Conservation (phyloP, 2,888 invertebrate genomes). For the Torymus texanus region DNA sequence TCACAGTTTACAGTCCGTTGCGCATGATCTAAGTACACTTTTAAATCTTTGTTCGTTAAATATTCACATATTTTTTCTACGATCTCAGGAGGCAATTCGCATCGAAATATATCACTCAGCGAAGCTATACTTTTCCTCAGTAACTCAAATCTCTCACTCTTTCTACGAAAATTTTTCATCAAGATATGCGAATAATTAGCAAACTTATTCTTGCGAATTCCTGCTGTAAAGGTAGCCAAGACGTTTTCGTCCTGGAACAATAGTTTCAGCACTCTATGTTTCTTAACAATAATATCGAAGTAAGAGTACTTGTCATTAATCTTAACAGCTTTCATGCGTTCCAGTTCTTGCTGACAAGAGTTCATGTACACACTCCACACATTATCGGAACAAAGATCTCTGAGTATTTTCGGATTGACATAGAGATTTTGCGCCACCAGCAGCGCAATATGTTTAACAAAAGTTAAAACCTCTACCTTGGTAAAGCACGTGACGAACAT, state of each 20-base stretch:
- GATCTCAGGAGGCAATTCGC: slow-evolving; percentile 4
- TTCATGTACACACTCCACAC: neutral
- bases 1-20: no score
- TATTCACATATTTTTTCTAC: slow-evolving; percentile 24
- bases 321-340: neutral
- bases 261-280: neutral
- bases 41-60: slow-evolving; percentile 14
- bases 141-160: neutral
- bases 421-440: neutral
- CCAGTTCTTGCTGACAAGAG: neutral
- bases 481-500: slow-evolving; percentile 7
- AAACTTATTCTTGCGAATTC: neutral
- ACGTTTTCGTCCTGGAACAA: neutral
- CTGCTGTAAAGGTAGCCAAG: neutral
- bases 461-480: slow-evolving; percentile 5
- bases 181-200: neutral
- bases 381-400: neutral
- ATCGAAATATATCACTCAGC: slow-evolving; percentile 1
- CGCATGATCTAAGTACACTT: no score
- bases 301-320: neutral
- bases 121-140: neutral
- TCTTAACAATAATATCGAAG: slow-evolving; percentile 5
- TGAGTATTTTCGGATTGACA: slow-evolving; percentile 23
- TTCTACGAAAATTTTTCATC: neutral
- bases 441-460: slow-evolving; percentile 22